phyloP scores from a whole-genome alignment of 2,888 invertebrate species.

The Mimachlamys varia region DNA sequence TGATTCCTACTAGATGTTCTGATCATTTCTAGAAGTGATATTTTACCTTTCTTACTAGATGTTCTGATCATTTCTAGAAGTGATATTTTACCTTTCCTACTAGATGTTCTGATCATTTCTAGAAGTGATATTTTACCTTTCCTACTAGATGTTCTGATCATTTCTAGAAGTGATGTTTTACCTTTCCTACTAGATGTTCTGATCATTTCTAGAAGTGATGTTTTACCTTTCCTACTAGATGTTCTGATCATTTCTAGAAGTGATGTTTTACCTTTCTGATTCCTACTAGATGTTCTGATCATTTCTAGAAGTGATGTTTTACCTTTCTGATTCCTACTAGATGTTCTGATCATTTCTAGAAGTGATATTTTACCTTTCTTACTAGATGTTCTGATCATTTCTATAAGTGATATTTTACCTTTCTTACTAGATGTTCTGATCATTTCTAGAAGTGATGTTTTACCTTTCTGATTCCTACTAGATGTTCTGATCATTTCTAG shows the following conservation, averaged over 20 bases:
- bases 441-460: no score
- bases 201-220: neutral
- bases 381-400: neutral
- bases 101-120: neutral
- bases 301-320: no score
- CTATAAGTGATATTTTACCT: no score
- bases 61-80: neutral
- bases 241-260: neutral
- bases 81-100: neutral
- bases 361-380: neutral
- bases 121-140: no score
- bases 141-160: neutral
- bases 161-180: no score
- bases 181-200: neutral
- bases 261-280: no score
- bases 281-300: neutral
- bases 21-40: neutral
- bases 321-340: neutral
- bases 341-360: neutral
- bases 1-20: neutral
- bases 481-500: neutral
- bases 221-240: neutral
- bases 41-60: neutral
- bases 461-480: neutral
- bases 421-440: neutral